Evolutionary conservation across 2,797 vertebrate species (phyloP).

Genomic region (Decapterus maruadsi): DNA sequence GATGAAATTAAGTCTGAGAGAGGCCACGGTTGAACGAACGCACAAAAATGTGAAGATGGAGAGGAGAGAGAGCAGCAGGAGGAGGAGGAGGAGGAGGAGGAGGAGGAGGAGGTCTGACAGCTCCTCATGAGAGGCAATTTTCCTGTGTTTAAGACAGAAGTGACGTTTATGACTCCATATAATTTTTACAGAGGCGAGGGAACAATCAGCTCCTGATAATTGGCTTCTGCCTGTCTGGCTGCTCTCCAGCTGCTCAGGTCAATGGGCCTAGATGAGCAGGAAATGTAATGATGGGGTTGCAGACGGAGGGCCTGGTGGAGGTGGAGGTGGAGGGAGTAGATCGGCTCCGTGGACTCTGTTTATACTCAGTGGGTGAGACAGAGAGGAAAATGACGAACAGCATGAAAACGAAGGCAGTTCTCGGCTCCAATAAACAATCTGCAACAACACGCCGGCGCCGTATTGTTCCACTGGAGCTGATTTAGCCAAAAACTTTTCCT

Average conservation of each 20-base stretch:
- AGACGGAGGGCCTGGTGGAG: background rate
- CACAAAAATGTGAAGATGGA: too few relatives aligned
- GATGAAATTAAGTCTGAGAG: too few relatives aligned
- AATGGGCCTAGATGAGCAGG: slow-evolving; percentile 38
- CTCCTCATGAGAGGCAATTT: slow-evolving; percentile 17
- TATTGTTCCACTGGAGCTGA: background rate
- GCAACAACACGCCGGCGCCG: background rate
- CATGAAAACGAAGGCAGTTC: background rate
- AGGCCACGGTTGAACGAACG: too few relatives aligned
- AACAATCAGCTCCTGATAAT: slow-evolving; percentile 46
- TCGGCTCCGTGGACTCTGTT: background rate
- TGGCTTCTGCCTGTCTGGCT: slow-evolving; percentile 29
- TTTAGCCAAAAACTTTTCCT: background rate
- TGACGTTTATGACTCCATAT: slow-evolving; percentile 23
- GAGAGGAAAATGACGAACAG: background rate
- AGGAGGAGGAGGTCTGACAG: background rate
- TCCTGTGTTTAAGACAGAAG: slow-evolving; percentile 1
- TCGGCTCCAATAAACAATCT: background rate
- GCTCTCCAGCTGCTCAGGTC: slow-evolving; percentile 42
- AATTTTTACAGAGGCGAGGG: slow-evolving; percentile 27
- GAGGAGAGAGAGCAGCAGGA: background rate
- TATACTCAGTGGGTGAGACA: background rate
- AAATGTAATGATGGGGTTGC: slow-evolving; percentile 35
- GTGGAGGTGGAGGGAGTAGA: background rate
- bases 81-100: background rate